These are phyloP conservation scores for Danio tinwini DNA, from an alignment of 2,797 vertebrate genomes.

Conservation along the genomic window DNA sequence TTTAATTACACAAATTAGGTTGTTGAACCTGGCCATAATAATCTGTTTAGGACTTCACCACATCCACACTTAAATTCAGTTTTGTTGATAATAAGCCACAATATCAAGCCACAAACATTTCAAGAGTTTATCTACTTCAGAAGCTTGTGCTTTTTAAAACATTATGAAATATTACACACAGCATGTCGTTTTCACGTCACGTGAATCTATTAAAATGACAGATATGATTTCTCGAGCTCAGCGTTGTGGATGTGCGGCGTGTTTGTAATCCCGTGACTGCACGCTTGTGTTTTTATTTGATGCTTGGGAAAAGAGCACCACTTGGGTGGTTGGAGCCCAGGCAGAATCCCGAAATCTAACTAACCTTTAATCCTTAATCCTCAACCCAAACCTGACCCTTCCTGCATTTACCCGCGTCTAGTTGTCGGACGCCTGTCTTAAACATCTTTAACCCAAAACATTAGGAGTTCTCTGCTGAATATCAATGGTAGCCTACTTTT, in stretches of 20 bases:
- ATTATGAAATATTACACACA: not conserved
- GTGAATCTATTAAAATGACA: not conserved
- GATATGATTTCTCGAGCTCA: not conserved
- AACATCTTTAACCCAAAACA: not conserved
- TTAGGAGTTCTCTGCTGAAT: not conserved
- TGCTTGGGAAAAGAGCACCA: slow-evolving; percentile 45
- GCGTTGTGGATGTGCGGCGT: not conserved
- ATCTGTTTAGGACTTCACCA: too few species aligned
- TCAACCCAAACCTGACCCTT: slow-evolving; percentile 36
- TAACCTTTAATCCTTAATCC: slow-evolving; percentile 46
- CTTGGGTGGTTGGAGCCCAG: slow-evolving; percentile 50
- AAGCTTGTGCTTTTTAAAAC: not conserved
- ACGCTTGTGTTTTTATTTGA: slow-evolving; percentile 44
- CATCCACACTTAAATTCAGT: not conserved
- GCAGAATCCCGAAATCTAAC: slow-evolving; percentile 39
- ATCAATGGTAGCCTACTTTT: not conserved
- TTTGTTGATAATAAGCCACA: slow-evolving; percentile 3
- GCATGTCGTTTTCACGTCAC: not conserved
- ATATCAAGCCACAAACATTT: slow-evolving; percentile 13
- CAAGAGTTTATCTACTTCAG: not conserved
- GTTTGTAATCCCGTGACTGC: slow-evolving; percentile 13
- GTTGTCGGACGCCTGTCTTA: slow-evolving; percentile 7
- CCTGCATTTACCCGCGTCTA: slow-evolving; percentile 20
- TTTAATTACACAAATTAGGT: too few species aligned
- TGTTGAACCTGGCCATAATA: too few species aligned